Evolutionary conservation across 2,888 invertebrate genomes (phyloP).

Genomic region (Coelinius sp.): DNA sequence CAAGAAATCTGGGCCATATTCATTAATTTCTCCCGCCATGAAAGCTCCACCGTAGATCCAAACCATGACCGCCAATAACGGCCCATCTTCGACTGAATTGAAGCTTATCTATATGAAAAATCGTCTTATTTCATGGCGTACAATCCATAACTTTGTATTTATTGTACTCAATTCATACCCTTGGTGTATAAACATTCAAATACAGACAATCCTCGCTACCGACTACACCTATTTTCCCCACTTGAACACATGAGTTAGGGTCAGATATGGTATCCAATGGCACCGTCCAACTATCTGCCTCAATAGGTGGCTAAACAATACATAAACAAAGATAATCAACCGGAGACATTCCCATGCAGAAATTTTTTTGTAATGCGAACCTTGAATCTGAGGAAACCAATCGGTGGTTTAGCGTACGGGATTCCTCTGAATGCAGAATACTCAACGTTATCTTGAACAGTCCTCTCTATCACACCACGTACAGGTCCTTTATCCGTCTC

Average conservation of each 20-base stretch:
- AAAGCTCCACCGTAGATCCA: slow-evolving; percentile 55
- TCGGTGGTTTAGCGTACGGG: slow-evolving; percentile 54
- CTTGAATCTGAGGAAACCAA: slow-evolving; percentile 54
- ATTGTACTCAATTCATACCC: slow-evolving; percentile 41
- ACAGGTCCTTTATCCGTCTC: slow-evolving; percentile 52
- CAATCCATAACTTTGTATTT: not conserved
- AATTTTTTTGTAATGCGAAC: slow-evolving; percentile 40
- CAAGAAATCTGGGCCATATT: slow-evolving; percentile 54
- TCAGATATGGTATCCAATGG: slow-evolving; percentile 43
- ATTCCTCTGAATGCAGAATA: slow-evolving; percentile 56
- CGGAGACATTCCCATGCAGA: not conserved
- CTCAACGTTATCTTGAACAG: slow-evolving; percentile 35
- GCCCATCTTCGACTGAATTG: not conserved
- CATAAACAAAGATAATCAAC: not conserved
- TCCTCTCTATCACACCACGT: slow-evolving; percentile 47
- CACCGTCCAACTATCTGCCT: slow-evolving; percentile 49
- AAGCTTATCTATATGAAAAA: not conserved
- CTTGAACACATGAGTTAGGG: too few relatives aligned
- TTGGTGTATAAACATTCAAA: slow-evolving; percentile 55
- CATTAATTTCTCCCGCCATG: slow-evolving; percentile 40
- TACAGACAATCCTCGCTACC: slow-evolving; percentile 58
- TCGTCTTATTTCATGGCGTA: not conserved
- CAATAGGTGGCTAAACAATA: slow-evolving; percentile 42
- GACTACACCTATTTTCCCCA: too few relatives aligned
- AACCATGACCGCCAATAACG: slow-evolving; percentile 50